Conservation (phyloP, 2,797 vertebrate species). For the Trachurus trachurus region DNA sequence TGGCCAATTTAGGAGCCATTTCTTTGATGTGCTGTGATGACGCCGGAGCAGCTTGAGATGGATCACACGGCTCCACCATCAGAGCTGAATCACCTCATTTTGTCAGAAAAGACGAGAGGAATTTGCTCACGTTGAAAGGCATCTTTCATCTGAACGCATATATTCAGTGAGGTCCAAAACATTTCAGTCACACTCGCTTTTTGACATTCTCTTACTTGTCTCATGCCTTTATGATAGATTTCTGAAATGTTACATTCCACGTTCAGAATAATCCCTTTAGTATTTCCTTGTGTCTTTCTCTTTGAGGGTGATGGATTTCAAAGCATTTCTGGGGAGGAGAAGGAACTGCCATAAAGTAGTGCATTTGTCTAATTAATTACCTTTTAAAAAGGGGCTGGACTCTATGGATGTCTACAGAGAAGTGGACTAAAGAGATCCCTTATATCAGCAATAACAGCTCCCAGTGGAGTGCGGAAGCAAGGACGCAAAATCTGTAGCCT, state of each 20-base stretch:
- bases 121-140: slow-evolving; percentile 8
- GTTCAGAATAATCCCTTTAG: slow-evolving; percentile 71
- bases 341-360: slow-evolving; percentile 42
- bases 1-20: slow-evolving; percentile 56
- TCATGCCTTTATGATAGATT: slow-evolving; percentile 44
- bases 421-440: slow-evolving; percentile 58
- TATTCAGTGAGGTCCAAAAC: not conserved
- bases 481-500: slow-evolving; percentile 42
- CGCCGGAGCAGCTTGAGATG: slow-evolving; percentile 46
- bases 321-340: slow-evolving; percentile 34
- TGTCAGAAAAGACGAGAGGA: slow-evolving; percentile 3
- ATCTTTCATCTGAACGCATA: slow-evolving; percentile 14
- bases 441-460: slow-evolving; percentile 84
- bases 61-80: slow-evolving; percentile 34
- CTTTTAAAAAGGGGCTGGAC: slow-evolving; percentile 52
- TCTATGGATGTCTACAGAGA: slow-evolving; percentile 45
- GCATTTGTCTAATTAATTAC: slow-evolving; percentile 63
- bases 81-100: slow-evolving; percentile 22
- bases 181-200: slow-evolving; percentile 19
- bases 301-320: slow-evolving; percentile 51
- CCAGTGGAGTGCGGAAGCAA: slow-evolving; percentile 38
- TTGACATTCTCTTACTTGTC: slow-evolving; percentile 12
- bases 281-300: slow-evolving; percentile 70
- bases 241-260: slow-evolving; percentile 73
- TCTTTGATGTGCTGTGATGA: slow-evolving; percentile 38